Evolutionary conservation across 2,113 vertebrate genomes (phyloP).

Genomic region (Mellivora capensis): DNA sequence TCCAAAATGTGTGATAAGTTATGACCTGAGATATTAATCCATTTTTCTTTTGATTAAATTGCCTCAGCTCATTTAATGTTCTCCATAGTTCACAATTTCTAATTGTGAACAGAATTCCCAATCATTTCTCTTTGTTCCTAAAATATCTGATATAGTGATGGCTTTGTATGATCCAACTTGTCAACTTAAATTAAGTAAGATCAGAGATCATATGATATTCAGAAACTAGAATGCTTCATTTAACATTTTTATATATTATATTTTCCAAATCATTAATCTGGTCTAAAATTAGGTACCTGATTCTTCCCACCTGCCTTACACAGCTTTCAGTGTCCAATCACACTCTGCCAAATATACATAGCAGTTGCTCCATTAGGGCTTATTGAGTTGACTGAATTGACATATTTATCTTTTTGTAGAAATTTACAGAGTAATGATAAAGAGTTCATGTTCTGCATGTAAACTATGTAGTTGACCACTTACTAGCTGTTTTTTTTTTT

Average conservation of each 20-base stretch:
- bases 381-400: background rate
- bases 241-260: background rate
- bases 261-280: conserved; percentile 21
- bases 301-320: background rate
- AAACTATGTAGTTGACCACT: background rate
- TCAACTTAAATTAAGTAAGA: background rate
- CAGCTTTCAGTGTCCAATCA: background rate
- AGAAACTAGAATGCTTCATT: background rate
- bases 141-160: background rate
- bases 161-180: background rate
- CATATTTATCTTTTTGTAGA: background rate
- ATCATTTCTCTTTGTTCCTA: background rate
- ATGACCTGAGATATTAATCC: background rate
- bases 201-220: background rate
- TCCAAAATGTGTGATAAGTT: background rate
- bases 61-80: background rate
- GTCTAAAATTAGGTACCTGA: background rate
- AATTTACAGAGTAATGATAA: background rate
- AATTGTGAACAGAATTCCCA: background rate
- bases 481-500: background rate
- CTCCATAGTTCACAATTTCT: background rate
- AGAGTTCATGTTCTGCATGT: background rate
- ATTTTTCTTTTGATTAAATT: conserved; percentile 19
- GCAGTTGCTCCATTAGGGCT: background rate
- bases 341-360: background rate